Conservation (phyloP, 2,113 vertebrate species). For the Alethe castanea region DNA sequence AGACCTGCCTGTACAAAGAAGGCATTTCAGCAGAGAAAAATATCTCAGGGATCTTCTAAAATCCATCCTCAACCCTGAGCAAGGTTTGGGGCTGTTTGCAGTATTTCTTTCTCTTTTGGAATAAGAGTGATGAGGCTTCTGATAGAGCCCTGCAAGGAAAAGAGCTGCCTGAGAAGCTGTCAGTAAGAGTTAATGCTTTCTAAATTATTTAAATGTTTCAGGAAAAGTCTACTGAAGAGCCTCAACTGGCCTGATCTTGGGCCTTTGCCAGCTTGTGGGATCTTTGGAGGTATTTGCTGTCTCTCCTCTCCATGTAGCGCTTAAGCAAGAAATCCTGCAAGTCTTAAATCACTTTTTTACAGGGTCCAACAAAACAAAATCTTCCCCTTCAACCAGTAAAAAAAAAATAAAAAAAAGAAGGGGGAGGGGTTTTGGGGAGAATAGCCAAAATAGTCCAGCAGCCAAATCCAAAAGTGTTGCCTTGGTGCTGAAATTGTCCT, state of each 20-base stretch:
- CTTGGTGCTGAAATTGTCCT: background rate
- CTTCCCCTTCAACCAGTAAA: background rate
- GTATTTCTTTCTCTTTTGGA: background rate
- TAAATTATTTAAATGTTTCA: slow-evolving; percentile 51
- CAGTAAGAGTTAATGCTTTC: slow-evolving; percentile 46
- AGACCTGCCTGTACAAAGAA: background rate
- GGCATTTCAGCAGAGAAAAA: background rate
- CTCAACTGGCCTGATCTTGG: slow-evolving; percentile 3
- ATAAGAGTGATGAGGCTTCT: background rate
- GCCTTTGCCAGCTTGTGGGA: slow-evolving; percentile 11
- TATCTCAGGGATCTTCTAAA: background rate
- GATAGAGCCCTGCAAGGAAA: background rate
- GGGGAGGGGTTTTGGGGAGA: background rate
- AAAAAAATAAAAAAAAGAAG: too few relatives aligned
- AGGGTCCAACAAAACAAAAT: background rate
- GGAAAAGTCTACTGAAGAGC: background rate
- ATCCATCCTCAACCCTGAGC: background rate
- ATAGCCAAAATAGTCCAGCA: background rate
- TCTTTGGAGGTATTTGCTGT: slow-evolving; percentile 42
- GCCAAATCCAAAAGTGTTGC: background rate
- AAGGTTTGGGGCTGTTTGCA: background rate
- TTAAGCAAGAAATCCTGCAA: background rate
- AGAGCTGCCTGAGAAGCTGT: slow-evolving; percentile 30
- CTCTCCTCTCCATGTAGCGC: background rate
- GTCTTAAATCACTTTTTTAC: background rate